phyloP scores from a whole-genome alignment of 2,113 vertebrate genomes.

The Spheniscus mendiculus region DNA sequence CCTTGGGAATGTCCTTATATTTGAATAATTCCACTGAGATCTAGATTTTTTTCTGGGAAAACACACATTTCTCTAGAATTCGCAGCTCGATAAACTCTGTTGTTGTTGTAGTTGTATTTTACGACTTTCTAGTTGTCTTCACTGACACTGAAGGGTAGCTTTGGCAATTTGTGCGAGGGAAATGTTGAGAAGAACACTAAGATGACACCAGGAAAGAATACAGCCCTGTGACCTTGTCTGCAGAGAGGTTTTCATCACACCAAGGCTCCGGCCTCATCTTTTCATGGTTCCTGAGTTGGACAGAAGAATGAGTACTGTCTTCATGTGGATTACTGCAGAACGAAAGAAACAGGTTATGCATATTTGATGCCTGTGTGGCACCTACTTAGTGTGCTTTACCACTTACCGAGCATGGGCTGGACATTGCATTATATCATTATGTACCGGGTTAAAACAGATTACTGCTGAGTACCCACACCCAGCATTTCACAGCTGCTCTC shows the following conservation, averaged over 20 bases:
- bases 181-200: neutral
- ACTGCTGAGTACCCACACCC: constrained; percentile 58
- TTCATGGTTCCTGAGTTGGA: neutral
- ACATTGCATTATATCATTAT: constrained; percentile 25
- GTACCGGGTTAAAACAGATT: constrained; percentile 55
- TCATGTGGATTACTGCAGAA: neutral
- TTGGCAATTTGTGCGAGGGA: neutral
- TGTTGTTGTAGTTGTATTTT: neutral
- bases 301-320: neutral
- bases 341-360: neutral
- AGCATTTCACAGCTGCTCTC: constrained; percentile 63
- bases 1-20: neutral
- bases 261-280: neutral
- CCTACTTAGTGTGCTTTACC: neutral
- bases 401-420: neutral
- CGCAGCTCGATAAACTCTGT: neutral
- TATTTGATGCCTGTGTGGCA: neutral
- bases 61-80: neutral
- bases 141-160: neutral
- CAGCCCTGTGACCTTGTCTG: neutral
- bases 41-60: neutral
- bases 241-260: neutral
- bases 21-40: neutral
- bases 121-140: neutral
- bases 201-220: neutral